Percentiles rank a stretch among this genome's conserved stretches.
These are phyloP conservation scores for Lithobates pipiens DNA, from an alignment of 2,797 vertebrate species.

Conservation along the genomic window DNA sequence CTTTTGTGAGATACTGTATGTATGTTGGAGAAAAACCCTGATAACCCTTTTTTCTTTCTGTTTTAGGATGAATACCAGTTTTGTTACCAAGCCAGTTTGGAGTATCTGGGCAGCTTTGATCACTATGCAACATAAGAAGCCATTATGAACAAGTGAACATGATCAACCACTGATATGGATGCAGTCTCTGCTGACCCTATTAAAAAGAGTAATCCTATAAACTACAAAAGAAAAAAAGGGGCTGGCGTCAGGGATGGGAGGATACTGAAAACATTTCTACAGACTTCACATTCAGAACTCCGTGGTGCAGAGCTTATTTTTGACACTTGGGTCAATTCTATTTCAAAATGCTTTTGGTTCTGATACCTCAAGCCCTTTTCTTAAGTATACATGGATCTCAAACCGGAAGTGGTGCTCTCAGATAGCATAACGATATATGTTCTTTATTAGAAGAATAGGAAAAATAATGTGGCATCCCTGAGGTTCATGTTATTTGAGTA, in stretches of 20 bases:
- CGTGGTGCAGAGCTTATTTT: constrained; percentile 66
- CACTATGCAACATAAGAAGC: constrained; percentile 99
- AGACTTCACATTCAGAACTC: constrained; percentile 69
- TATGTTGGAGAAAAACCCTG: too few relatives aligned
- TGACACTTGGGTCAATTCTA: constrained; percentile 73
- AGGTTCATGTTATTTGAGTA: constrained; percentile 71
- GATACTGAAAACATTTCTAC: constrained; percentile 64
- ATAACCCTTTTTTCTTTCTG: neutral
- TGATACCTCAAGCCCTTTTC: constrained; percentile 87
- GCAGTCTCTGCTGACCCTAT: constrained; percentile 85
- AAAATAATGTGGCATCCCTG: constrained; percentile 68
- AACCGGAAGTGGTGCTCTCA: constrained; percentile 57
- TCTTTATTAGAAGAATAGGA: constrained; percentile 39
- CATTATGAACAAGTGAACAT: constrained; percentile 77
- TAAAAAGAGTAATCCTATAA: constrained; percentile 82
- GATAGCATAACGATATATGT: constrained; percentile 60
- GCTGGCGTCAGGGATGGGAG: constrained; percentile 71
- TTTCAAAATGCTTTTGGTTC: constrained; percentile 77
- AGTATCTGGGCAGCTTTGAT: constrained; percentile 99
- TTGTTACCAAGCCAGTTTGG: constrained; percentile 96
- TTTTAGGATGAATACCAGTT: constrained; percentile 97
- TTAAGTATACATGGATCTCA: constrained; percentile 69
- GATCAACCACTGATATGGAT: constrained; percentile 74
- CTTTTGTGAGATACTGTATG: too few relatives aligned
- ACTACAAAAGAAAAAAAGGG: constrained; percentile 66